These are phyloP conservation scores for Psilopsiagon aymara DNA, from an alignment of 2,113 vertebrate genomes.

Conservation along the genomic window DNA sequence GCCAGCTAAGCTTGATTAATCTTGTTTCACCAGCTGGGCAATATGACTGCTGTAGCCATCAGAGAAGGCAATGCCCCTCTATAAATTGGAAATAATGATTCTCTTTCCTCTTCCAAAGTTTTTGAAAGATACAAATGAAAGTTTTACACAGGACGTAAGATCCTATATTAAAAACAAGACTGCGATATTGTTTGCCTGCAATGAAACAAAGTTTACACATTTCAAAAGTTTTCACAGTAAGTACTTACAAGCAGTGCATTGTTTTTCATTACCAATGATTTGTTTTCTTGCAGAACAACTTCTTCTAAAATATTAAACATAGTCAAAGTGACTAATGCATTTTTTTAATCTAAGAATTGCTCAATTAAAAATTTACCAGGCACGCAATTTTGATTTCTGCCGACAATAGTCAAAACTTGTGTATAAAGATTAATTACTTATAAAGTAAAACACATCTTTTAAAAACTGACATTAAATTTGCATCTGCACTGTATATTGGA, in stretches of 20 bases:
- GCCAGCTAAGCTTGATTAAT: neutral
- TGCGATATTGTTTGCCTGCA: neutral
- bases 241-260: slow-evolving; percentile 68
- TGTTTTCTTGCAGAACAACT: slow-evolving; percentile 79
- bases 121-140: neutral
- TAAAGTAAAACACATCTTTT: slow-evolving; percentile 74
- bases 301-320: slow-evolving; percentile 87
- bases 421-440: slow-evolving; percentile 86
- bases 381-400: slow-evolving; percentile 90
- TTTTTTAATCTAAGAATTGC: slow-evolving; percentile 84
- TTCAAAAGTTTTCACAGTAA: slow-evolving; percentile 65
- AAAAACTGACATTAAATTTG: slow-evolving; percentile 75
- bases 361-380: slow-evolving; percentile 90
- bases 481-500: slow-evolving; percentile 53
- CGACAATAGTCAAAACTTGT: slow-evolving; percentile 84
- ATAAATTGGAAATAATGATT: neutral
- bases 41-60: neutral
- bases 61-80: neutral
- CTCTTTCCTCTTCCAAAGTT: neutral
- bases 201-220: slow-evolving; percentile 57
- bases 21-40: fast-evolving
- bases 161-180: slow-evolving; percentile 14
- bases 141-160: neutral
- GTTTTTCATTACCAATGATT: slow-evolving; percentile 76
- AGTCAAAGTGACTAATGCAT: slow-evolving; percentile 89